Conservation (phyloP, 2,797 vertebrate species). For the Lemur catta region DNA sequence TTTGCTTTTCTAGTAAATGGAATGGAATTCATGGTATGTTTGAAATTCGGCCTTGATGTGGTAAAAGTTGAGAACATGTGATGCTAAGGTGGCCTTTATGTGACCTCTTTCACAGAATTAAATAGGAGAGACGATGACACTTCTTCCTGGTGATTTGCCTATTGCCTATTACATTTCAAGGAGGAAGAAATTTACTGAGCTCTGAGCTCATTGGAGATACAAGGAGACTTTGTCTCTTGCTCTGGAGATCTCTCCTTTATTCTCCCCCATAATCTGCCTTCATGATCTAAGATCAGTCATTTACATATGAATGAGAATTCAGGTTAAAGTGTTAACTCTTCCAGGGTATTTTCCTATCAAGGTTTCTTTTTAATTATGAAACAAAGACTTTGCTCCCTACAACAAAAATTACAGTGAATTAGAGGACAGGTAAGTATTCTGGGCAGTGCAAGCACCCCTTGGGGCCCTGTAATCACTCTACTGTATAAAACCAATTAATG, state of each 20-base stretch:
- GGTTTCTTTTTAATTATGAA: neutral
- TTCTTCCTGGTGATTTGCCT: neutral
- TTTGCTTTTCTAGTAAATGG: slow-evolving; percentile 2
- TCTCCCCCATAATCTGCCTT: neutral
- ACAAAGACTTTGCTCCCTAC: neutral
- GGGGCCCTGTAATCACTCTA: neutral
- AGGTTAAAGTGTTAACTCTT: neutral
- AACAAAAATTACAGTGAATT: neutral
- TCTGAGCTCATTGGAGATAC: neutral
- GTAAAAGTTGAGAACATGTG: slow-evolving; percentile 17
- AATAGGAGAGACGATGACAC: neutral
- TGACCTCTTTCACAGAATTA: neutral
- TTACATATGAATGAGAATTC: neutral
- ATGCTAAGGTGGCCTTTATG: neutral
- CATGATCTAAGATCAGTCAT: neutral
- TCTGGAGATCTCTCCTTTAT: neutral
- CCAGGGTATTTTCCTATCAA: neutral
- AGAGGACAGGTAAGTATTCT: neutral
- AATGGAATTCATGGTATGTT: neutral
- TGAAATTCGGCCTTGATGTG: neutral
- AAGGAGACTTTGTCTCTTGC: neutral
- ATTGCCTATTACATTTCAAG: neutral
- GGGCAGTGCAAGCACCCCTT: neutral
- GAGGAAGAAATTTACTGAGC: neutral
- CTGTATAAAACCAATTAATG: neutral